Conservation (phyloP, 2,797 vertebrate genomes). For the Graptemys geographica region DNA sequence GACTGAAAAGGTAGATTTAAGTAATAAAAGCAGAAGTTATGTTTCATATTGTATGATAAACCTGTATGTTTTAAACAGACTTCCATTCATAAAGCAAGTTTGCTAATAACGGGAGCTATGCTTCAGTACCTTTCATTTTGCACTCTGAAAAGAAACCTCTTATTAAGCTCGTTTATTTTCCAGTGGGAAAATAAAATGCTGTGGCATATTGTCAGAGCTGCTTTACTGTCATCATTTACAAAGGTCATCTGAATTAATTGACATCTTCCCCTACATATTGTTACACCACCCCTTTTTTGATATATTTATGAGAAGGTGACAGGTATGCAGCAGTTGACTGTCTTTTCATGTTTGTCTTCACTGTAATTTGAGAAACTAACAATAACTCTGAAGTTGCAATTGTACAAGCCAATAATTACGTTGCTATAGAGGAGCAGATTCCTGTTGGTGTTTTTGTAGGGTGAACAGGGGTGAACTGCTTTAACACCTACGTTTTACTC, state of each 20-base stretch:
- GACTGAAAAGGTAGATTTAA: slow-evolving; percentile 39
- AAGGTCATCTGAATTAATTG: slow-evolving; percentile 82
- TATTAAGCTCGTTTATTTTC: slow-evolving; percentile 79
- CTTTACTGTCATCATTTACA: slow-evolving; percentile 79
- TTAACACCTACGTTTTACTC: slow-evolving; percentile 20
- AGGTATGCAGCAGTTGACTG: slow-evolving; percentile 61
- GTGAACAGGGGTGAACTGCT: slow-evolving; percentile 14
- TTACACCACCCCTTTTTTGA: slow-evolving; percentile 70
- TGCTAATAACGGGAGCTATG: slow-evolving; percentile 75
- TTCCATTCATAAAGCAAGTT: slow-evolving; percentile 59
- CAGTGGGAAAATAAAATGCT: slow-evolving; percentile 72
- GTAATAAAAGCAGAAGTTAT: slow-evolving; percentile 19
- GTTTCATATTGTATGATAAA: slow-evolving; percentile 47
- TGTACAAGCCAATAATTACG: slow-evolving; percentile 44
- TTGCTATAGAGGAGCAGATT: slow-evolving; percentile 44
- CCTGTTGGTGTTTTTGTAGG: slow-evolving; percentile 26
- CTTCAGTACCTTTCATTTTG: slow-evolving; percentile 77
- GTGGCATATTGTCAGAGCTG: slow-evolving; percentile 72
- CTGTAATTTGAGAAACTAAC: slow-evolving; percentile 45
- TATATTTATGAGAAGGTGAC: slow-evolving; percentile 70
- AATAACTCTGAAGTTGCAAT: slow-evolving; percentile 63
- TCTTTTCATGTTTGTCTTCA: slow-evolving; percentile 61
- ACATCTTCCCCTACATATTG: slow-evolving; percentile 72
- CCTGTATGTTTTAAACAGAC: slow-evolving; percentile 48
- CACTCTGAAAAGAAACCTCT: slow-evolving; percentile 71